These are phyloP conservation scores for Bombus sylvicola DNA, from an alignment of 1,140 invertebrate species.

Conservation along the genomic window DNA sequence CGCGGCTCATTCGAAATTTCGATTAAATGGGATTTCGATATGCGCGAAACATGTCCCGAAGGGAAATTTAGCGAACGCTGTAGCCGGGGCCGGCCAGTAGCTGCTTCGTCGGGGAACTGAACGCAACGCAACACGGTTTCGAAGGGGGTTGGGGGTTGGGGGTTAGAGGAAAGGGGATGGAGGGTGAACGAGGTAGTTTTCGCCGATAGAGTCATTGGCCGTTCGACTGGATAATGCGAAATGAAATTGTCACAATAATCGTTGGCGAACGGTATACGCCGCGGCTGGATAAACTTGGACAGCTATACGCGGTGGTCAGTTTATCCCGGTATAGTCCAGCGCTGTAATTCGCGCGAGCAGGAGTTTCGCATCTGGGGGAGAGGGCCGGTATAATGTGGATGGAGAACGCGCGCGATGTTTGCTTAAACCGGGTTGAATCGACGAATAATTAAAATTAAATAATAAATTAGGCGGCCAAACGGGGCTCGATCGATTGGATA, in stretches of 20 bases:
- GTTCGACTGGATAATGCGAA: conserved; percentile 67
- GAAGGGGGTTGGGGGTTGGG: conserved; percentile 47
- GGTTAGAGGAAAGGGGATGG: conserved; percentile 33
- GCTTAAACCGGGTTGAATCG: not conserved
- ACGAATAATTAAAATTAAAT: not conserved
- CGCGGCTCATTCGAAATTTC: conserved; percentile 69
- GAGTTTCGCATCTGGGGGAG: not conserved
- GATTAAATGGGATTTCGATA: conserved; percentile 79
- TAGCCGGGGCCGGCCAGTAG: conserved; percentile 18
- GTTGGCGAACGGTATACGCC: conserved; percentile 62
- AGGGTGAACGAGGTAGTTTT: conserved; percentile 32
- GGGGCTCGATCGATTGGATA: not conserved
- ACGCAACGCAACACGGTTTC: conserved; percentile 41
- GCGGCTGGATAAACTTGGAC: conserved; percentile 64
- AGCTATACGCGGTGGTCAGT: conserved; percentile 58
- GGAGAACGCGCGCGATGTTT: not conserved
- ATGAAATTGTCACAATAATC: conserved; percentile 77
- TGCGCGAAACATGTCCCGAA: conserved; percentile 72
- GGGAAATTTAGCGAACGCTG: conserved; percentile 73
- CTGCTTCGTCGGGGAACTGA: not conserved
- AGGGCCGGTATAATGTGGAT: not conserved
- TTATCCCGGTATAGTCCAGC: not conserved
- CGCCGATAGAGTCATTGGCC: conserved; percentile 55
- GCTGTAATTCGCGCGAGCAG: conserved; percentile 33
- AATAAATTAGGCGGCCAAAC: not conserved